Percentiles rank a stretch among this genome's conserved stretches.
Conservation (phyloP, 2,888 invertebrate genomes). For the Pteria penguin region DNA sequence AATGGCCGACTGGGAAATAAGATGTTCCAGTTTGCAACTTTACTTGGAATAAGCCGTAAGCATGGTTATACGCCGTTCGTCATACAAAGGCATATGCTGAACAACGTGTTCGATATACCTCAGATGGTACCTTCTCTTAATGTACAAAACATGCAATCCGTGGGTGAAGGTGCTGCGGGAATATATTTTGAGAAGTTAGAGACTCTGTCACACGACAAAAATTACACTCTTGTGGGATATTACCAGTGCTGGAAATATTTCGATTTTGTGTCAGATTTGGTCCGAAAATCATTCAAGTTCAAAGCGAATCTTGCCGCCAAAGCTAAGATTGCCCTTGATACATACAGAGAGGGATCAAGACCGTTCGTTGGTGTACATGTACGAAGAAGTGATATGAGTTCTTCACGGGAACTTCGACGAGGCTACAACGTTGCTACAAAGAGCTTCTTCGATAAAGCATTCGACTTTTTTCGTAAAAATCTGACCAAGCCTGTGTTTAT, state of each 20-base stretch:
- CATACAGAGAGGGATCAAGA: slow-evolving; percentile 27
- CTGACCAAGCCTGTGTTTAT: slow-evolving; percentile 51
- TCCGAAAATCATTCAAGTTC: slow-evolving; percentile 54
- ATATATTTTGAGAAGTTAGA: slow-evolving; percentile 38
- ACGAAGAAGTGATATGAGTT: slow-evolving; percentile 57
- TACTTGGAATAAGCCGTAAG: slow-evolving; percentile 51
- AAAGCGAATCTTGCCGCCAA: slow-evolving; percentile 35
- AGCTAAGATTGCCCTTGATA: slow-evolving; percentile 34
- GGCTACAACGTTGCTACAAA: slow-evolving; percentile 58
- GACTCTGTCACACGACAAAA: slow-evolving; percentile 42
- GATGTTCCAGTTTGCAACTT: slow-evolving; percentile 61
- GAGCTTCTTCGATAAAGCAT: slow-evolving; percentile 52
- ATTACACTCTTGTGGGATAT: slow-evolving; percentile 60
- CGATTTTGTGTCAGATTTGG: slow-evolving; percentile 29
- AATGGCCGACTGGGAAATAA: slow-evolving; percentile 64
- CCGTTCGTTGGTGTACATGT: slow-evolving; percentile 58
- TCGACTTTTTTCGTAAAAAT: slow-evolving; percentile 53
- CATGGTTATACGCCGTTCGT: slow-evolving; percentile 56
- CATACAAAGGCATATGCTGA: slow-evolving; percentile 30
- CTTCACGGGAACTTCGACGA: slow-evolving; percentile 13
- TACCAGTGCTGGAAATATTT: slow-evolving; percentile 69
- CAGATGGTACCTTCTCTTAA: slow-evolving; percentile 15
- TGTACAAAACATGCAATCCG: slow-evolving; percentile 23
- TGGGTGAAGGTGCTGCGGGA: slow-evolving; percentile 43
- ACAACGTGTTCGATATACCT: slow-evolving; percentile 47